These are phyloP conservation scores for Heterochromis multidens DNA, from an alignment of 2,113 vertebrate species.

Conservation along the genomic window DNA sequence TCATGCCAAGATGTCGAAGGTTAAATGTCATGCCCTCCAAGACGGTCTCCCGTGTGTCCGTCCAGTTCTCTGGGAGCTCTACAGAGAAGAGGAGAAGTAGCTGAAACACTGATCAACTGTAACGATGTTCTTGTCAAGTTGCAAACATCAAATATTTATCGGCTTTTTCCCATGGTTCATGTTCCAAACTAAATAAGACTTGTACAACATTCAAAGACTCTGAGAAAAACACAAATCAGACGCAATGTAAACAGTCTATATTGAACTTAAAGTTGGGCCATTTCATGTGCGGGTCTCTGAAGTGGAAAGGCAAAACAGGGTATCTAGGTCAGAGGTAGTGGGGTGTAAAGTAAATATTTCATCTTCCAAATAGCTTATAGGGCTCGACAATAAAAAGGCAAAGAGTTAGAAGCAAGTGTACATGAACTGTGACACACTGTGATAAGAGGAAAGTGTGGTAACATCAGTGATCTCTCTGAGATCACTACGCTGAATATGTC, in stretches of 20 bases:
- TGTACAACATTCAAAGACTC: slow-evolving; percentile 3
- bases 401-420: neutral
- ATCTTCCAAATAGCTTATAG: slow-evolving; percentile 20
- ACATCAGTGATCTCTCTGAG: neutral
- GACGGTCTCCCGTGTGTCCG: slow-evolving; percentile 89
- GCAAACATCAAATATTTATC: neutral
- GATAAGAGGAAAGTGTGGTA: slow-evolving; percentile 1
- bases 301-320: slow-evolving; percentile 10
- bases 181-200: slow-evolving; percentile 13
- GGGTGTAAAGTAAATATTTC: slow-evolving; percentile 43
- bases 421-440: slow-evolving; percentile 4
- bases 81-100: neutral
- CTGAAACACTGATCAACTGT: neutral
- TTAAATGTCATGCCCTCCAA: slow-evolving; percentile 92
- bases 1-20: slow-evolving; percentile 94
- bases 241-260: slow-evolving; percentile 35
- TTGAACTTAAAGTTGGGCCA: slow-evolving; percentile 9
- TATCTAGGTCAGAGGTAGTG: slow-evolving; percentile 49
- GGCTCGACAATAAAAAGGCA: neutral
- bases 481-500: neutral
- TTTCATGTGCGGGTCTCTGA: slow-evolving; percentile 17
- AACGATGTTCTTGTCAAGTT: neutral
- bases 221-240: slow-evolving; percentile 16
- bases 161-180: neutral
- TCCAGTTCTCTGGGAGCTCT: slow-evolving; percentile 97